Evolutionary conservation across 2,113 vertebrate species (phyloP), one percentile per base, ranked within the genome.

Genomic region (Hippocampus guttulatus): DNA sequence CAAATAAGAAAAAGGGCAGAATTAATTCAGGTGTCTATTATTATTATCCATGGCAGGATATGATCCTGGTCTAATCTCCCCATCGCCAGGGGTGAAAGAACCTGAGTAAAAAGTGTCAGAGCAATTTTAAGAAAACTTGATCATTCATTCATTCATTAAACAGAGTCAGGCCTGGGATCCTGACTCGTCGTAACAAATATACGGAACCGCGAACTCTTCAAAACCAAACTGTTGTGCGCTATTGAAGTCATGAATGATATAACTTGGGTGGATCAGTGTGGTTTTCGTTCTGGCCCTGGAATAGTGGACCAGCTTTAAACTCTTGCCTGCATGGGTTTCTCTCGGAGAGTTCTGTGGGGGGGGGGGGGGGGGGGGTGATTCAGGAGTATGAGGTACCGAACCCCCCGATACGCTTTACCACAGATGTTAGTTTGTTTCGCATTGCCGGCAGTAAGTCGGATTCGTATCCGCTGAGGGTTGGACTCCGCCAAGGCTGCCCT

Each of bases 41-140:
- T 82, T 75, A 75, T 81, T 75, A 78, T 64, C 66, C 60, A 0
- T 49, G 71, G 70, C 52, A 55, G 38, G 74, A 81, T 83, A 66
- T 77, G 78, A 79, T 75, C 74, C 65, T 75, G 45, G 76, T 83
- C 78, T 76, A 64, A 82, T 82, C 80, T 84, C 78, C 80, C 76
- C 70, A 67, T 79, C 73, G 76, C 84, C 76, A 64, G 84, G 5
- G 75, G 77, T 67, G 54, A 75, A 62, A 72, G 74, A 75, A 57
- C 54, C 12, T 41, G 47, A 40, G 20, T 40, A 54, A 60, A 71
- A 45, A 43, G 45, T 62, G 64, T 60, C 70, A 64, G 60, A 55
- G 67, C 40, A 63, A 27, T 60, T 20, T 58, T 57, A 63, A 27
- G 49, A 38, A 38, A 47, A 62, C 45, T 41, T 23, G n/a, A 45